These are phyloP conservation scores for Cetonia aurata DNA, from an alignment of 2,888 invertebrate species.

Conservation along the genomic window DNA sequence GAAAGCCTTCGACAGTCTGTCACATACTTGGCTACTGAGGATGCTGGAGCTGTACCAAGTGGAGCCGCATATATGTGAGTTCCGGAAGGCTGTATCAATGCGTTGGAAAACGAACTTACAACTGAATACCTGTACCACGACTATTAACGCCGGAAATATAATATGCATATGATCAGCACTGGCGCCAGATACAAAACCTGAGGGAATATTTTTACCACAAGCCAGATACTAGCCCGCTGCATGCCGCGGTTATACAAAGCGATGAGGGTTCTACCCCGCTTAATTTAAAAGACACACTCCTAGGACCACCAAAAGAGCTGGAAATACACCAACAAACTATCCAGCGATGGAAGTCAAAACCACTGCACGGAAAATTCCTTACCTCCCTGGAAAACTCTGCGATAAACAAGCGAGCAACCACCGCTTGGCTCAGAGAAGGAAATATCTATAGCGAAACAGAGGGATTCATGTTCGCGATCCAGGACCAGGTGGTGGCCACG, in stretches of 20 bases:
- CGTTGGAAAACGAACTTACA: too few species aligned
- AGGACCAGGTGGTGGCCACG: slow-evolving; percentile 26
- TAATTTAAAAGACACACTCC: neutral
- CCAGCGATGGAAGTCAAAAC: slow-evolving; percentile 17
- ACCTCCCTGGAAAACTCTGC: neutral
- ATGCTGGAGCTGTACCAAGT: too few species aligned
- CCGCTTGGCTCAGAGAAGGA: slow-evolving; percentile 3
- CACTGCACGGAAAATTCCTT: slow-evolving; percentile 16
- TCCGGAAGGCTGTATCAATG: too few species aligned
- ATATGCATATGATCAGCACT: neutral
- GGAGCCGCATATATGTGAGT: too few species aligned
- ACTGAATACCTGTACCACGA: too few species aligned
- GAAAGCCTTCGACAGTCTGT: too few species aligned
- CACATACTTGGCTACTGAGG: too few species aligned
- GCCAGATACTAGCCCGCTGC: slow-evolving; percentile 6
- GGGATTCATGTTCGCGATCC: slow-evolving; percentile 22
- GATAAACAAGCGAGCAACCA: neutral
- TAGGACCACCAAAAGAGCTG: neutral
- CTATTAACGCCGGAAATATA: too few species aligned
- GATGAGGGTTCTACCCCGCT: slow-evolving; percentile 14
- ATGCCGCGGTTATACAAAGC: neutral
- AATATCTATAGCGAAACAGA: slow-evolving; percentile 18
- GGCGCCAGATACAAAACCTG: slow-evolving; percentile 14
- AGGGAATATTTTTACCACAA: slow-evolving; percentile 19
- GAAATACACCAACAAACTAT: neutral